Conservation (phyloP, 2,888 invertebrate species). For the Lithophane semibrunnea region DNA sequence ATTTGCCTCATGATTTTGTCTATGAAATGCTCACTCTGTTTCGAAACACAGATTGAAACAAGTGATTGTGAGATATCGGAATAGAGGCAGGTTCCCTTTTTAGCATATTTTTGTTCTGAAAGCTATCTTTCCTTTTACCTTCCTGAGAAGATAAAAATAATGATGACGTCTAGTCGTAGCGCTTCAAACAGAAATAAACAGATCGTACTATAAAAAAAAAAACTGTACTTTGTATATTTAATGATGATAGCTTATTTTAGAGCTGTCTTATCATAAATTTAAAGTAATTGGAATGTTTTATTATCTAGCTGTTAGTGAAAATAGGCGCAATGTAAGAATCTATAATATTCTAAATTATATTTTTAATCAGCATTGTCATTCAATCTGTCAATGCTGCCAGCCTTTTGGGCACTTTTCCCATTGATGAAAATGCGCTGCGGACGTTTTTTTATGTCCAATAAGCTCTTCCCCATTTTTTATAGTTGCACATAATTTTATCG, state of each 20-base stretch:
- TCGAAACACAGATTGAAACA: constrained; percentile 8
- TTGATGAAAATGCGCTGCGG: too few relatives aligned
- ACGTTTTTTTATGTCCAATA: too few relatives aligned
- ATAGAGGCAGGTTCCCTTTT: not conserved
- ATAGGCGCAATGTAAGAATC: too few relatives aligned
- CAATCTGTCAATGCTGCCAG: too few relatives aligned
- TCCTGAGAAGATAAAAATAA: not conserved
- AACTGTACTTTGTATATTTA: not conserved
- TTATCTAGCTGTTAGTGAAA: too few relatives aligned
- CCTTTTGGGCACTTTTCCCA: too few relatives aligned
- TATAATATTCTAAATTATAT: too few relatives aligned
- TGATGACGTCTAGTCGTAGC: not conserved
- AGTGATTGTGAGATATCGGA: constrained; percentile 21
- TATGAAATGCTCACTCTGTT: constrained; percentile 7
- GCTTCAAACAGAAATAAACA: not conserved
- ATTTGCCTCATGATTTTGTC: constrained; percentile 30
- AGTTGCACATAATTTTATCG: too few relatives aligned
- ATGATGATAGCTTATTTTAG: not conserved
- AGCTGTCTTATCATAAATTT: not conserved
- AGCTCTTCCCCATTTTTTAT: too few relatives aligned
- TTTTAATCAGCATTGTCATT: too few relatives aligned
- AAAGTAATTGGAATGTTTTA: not conserved
- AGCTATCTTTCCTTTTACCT: too few relatives aligned
- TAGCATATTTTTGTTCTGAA: constrained; percentile 12
- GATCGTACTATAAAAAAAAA: not conserved